Evolutionary conservation across 2,888 invertebrate genomes (phyloP), one percentile per base, ranked within the genome.

Genomic region (Chalcis sispes): DNA sequence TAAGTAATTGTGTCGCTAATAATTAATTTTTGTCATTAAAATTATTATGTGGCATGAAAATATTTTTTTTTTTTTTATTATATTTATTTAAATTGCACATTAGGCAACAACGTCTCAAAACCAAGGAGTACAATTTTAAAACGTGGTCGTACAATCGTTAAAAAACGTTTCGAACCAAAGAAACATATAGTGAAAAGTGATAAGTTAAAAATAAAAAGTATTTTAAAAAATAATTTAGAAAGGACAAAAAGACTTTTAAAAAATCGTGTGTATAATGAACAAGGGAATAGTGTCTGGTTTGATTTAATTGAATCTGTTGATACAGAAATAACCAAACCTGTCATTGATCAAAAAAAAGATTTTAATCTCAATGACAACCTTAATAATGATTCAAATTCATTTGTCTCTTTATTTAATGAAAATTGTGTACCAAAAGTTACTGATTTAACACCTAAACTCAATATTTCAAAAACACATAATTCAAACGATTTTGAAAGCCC

Each of bases 131-230:
- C 83, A 72, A 82, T 86, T 70, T 81, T 87, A 67, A 86, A 85
- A 79, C 87, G 87, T 56, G 86, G 87, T 48, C 86, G 87, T 73
- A 86, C 85, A 7, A 84, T 86, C 32, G 73, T 84, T 80, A 85
- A 83, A 73, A 83, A 77, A 64, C 83, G 75, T 62, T 70, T 77
- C 50, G 77, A 79, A 72, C 74, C 72, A 77, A 78, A 67, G 62
- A 79, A 75, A 69, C 25, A 58, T 29, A 36, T 69, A 66, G 71
- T 72, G 52, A 79, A 76, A 74, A 64, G 67, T 64, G 77, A 79
- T 10, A 20, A 52, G 46, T 29, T 69, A 52, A 77, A 56, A 36
- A 62, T 66, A 46, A 74, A 74, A 42, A 52, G 66, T 72, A 71
- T 59, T 52, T 67, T 61, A 29, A 72, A 75, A 69, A 61, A 54